phyloP scores from a whole-genome alignment of 2,113 vertebrate genomes.

The Cygnus buccinator region DNA sequence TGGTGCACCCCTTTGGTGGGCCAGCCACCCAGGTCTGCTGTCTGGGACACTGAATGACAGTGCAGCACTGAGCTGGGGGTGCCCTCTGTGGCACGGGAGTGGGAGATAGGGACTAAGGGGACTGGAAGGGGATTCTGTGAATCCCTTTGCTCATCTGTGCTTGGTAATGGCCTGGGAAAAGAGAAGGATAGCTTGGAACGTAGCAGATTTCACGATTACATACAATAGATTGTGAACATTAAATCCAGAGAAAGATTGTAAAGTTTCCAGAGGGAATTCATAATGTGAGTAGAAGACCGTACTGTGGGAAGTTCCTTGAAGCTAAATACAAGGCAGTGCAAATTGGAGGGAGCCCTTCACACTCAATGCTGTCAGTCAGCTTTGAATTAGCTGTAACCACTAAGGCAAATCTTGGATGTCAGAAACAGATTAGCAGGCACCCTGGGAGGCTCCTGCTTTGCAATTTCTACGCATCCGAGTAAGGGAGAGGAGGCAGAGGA shows the following conservation, averaged over 20 bases:
- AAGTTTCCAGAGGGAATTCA: neutral
- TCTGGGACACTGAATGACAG: neutral
- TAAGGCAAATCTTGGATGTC: neutral
- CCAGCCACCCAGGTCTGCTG: neutral
- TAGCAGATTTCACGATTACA: neutral
- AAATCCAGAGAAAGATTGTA: neutral
- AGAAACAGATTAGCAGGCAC: neutral
- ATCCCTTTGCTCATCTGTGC: neutral
- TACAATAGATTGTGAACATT: neutral
- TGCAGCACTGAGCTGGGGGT: neutral
- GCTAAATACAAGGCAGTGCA: neutral
- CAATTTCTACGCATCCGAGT: neutral
- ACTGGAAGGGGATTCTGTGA: neutral
- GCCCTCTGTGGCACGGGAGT: neutral
- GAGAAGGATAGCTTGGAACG: neutral
- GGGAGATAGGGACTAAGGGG: neutral
- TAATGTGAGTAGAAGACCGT: neutral
- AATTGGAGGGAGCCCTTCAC: neutral
- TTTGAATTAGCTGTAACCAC: neutral
- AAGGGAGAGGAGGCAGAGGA: neutral
- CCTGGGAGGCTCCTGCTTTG: neutral
- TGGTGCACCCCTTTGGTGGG: fast-evolving
- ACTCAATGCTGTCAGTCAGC: neutral
- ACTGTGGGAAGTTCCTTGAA: neutral
- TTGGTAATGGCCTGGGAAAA: fast-evolving